A percentile compares a stretch with the other conserved stretches of the same genome.
Evolutionary conservation across 2,888 invertebrate genomes (phyloP).

Genomic region (Empis stercorea): DNA sequence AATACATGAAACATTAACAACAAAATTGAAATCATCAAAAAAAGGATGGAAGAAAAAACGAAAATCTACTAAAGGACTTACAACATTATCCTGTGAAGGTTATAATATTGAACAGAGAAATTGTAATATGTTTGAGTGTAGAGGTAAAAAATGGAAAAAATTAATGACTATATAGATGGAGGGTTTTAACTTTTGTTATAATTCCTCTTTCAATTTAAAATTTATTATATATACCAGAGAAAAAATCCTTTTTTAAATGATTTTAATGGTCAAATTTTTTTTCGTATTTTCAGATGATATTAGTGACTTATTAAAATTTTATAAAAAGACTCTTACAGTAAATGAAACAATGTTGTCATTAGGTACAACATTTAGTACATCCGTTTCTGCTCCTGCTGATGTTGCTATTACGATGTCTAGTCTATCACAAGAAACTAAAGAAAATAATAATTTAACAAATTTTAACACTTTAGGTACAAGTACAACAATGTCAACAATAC

Average conservation of each 20-base stretch:
- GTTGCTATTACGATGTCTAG: constrained; percentile 6
- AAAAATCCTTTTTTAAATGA: too few relatives aligned
- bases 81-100: constrained; percentile 34
- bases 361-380: too few relatives aligned
- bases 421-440: too few relatives aligned
- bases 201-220: too few relatives aligned
- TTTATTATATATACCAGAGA: too few relatives aligned
- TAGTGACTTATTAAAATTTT: constrained; percentile 34
- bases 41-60: constrained; percentile 1
- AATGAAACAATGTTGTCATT: too few relatives aligned
- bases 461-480: not conserved
- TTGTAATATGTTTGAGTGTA: constrained; percentile 36
- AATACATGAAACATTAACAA: constrained; percentile 22
- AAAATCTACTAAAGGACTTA: constrained; percentile 17
- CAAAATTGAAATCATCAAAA: constrained; percentile 5
- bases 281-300: constrained; percentile 28
- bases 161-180: too few relatives aligned
- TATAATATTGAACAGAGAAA: constrained; percentile 37
- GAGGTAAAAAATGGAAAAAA: constrained; percentile 19
- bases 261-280: too few relatives aligned
- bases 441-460: too few relatives aligned
- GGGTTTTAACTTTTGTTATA: too few relatives aligned
- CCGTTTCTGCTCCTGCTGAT: constrained; percentile 11
- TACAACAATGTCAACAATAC: constrained; percentile 8
- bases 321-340: constrained; percentile 22